phyloP scores from a whole-genome alignment of 2,888 invertebrate species.

The Polietes domitor region DNA sequence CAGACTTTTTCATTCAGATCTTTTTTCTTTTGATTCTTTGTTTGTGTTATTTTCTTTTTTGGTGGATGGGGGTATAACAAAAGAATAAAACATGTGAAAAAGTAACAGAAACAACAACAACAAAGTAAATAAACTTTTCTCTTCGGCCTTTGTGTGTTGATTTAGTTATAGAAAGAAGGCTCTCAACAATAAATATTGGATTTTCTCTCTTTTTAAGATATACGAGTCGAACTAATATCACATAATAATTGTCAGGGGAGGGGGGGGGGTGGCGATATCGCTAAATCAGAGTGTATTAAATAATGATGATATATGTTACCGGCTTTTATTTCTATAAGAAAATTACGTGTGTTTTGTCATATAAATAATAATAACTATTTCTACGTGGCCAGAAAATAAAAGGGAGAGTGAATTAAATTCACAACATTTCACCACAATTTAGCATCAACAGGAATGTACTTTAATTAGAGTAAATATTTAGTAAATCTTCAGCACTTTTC shows the following conservation, averaged over 20 bases:
- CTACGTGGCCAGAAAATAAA: no score
- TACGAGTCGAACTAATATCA: background rate
- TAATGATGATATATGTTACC: background rate
- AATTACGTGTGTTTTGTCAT: no score
- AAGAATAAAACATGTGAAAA: background rate
- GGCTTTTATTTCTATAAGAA: background rate
- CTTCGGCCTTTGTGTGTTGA: constrained; percentile 15
- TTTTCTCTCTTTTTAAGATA: background rate
- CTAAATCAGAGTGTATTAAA: background rate
- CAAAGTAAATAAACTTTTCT: constrained; percentile 53
- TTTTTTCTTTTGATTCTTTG: background rate
- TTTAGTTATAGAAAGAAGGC: constrained; percentile 5
- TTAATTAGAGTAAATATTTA: no score
- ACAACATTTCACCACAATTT: no score
- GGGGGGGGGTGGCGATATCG: no score
- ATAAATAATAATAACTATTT: no score
- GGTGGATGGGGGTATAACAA: no score
- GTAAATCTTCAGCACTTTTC: no score
- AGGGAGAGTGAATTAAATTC: no score
- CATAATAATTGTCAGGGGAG: background rate
- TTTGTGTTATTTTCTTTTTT: constrained; percentile 4
- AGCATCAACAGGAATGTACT: no score
- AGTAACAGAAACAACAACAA: constrained; percentile 32
- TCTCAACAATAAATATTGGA: background rate
- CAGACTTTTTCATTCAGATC: background rate